Conservation (phyloP, 2,113 vertebrate species). For the Pachypanchax playfairii region DNA sequence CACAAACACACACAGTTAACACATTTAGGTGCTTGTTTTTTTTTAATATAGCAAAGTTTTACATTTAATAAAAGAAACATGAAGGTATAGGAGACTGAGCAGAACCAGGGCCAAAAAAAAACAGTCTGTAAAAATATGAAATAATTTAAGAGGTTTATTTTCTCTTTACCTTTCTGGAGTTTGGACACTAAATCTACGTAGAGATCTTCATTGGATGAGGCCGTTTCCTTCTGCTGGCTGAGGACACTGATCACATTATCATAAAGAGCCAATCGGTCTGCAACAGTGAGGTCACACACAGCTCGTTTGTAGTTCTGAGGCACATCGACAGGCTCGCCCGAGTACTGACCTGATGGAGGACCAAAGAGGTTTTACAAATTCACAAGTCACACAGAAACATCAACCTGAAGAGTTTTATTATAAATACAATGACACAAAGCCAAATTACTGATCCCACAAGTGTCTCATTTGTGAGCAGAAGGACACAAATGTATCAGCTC, state of each 20-base stretch:
- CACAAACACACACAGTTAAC: background rate
- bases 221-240: constrained; percentile 79
- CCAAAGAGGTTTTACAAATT: constrained; percentile 45
- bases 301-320: constrained; percentile 92
- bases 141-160: no score
- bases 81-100: background rate
- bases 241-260: constrained; percentile 85
- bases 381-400: background rate
- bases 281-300: constrained; percentile 91
- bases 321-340: constrained; percentile 84
- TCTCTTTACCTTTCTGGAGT: constrained; percentile 92
- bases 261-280: constrained; percentile 92
- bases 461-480: no score
- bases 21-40: background rate
- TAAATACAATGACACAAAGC: background rate
- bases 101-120: background rate
- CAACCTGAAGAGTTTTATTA: accelerated
- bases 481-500: no score
- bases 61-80: no score
- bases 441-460: no score
- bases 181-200: constrained; percentile 96
- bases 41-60: background rate
- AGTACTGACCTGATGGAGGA: constrained; percentile 83
- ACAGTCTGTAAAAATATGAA: background rate
- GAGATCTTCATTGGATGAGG: constrained; percentile 86